Evolutionary conservation across 2,113 vertebrate genomes (phyloP).

Genomic region (Corythornis vintsioides): DNA sequence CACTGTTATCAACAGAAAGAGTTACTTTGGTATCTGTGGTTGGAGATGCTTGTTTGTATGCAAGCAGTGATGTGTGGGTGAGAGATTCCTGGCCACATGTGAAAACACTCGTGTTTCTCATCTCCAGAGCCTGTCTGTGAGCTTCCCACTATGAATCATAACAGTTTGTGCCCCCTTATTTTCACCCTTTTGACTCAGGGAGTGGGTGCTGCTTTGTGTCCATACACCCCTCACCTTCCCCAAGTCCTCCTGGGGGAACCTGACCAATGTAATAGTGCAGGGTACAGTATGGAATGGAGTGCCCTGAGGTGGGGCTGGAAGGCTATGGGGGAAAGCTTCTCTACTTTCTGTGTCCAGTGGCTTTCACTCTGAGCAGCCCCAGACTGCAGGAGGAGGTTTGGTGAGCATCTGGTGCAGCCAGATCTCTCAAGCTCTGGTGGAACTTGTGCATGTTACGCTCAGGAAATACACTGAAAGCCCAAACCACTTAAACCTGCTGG

Average conservation of each 20-base stretch:
- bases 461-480: background rate
- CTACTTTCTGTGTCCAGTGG: background rate
- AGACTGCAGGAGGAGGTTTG: background rate
- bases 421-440: background rate
- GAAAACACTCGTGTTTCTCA: fast-evolving
- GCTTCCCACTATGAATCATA: background rate
- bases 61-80: background rate
- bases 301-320: background rate
- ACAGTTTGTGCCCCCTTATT: background rate
- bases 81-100: background rate
- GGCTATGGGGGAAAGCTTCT: background rate
- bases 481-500: background rate
- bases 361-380: background rate
- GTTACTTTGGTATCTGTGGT: background rate
- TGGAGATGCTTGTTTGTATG: fast-evolving
- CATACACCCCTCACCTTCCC: background rate
- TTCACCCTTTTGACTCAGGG: fast-evolving
- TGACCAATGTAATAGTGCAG: fast-evolving
- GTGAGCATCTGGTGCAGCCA: background rate
- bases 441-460: background rate
- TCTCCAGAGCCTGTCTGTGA: background rate
- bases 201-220: background rate
- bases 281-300: background rate
- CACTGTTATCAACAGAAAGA: fast-evolving
- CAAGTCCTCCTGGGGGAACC: background rate